Evolutionary conservation across 2,888 invertebrate species (phyloP).

Genomic region (Euphydryas editha): DNA sequence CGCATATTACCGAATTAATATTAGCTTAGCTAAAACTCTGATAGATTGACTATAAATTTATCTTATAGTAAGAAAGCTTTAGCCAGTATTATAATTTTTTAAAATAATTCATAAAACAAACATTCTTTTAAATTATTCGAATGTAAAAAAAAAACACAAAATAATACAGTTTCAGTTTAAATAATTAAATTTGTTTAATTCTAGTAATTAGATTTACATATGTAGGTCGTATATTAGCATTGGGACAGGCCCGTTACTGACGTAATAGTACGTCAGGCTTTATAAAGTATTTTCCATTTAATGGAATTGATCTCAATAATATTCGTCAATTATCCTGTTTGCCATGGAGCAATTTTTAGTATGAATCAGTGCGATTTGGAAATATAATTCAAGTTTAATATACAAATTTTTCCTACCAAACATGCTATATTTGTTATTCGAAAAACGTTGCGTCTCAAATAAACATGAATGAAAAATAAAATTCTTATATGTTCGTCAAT

Average conservation of each 20-base stretch:
- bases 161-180: background rate
- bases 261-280: constrained; percentile 6
- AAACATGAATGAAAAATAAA: background rate
- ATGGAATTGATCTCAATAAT: constrained; percentile 17
- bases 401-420: background rate
- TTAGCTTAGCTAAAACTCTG: no score
- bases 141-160: background rate
- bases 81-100: background rate
- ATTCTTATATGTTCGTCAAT: background rate
- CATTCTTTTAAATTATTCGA: background rate
- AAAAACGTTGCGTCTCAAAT: background rate
- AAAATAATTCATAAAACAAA: background rate
- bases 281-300: constrained; percentile 13
- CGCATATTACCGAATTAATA: no score
- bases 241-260: constrained; percentile 7
- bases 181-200: background rate
- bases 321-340: constrained; percentile 16
- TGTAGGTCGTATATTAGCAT: background rate
- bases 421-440: background rate
- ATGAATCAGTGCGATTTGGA: background rate
- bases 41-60: no score
- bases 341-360: background rate
- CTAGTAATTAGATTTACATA: background rate
- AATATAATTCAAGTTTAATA: background rate
- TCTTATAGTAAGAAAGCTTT: background rate